These are phyloP conservation scores for Thamnophis sirtalis DNA, from an alignment of 2,113 vertebrate genomes.

Conservation along the genomic window DNA sequence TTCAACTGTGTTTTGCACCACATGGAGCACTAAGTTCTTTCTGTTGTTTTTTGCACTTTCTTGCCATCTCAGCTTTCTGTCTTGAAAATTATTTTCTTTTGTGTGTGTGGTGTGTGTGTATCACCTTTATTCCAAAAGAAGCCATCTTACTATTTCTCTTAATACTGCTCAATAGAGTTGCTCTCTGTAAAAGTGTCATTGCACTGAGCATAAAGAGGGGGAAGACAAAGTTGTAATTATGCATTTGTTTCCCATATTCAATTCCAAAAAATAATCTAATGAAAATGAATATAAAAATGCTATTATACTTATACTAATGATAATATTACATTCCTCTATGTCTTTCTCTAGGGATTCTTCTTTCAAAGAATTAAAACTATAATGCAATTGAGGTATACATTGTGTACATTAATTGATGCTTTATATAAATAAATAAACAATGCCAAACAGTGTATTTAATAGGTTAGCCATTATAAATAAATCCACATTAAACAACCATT, in stretches of 20 bases:
- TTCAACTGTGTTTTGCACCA: constrained; percentile 55
- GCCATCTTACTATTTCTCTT: constrained; percentile 60
- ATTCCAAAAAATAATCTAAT: constrained; percentile 41
- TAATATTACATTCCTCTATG: constrained; percentile 63
- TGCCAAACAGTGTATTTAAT: constrained; percentile 16
- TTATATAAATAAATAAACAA: constrained; percentile 13
- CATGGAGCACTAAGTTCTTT: constrained; percentile 43
- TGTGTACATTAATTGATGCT: background rate
- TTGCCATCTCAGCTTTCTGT: constrained; percentile 58
- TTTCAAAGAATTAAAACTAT: constrained; percentile 37
- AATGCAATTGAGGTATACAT: background rate
- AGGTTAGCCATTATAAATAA: background rate
- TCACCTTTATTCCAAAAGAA: constrained; percentile 66
- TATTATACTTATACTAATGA: constrained; percentile 39
- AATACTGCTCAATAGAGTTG: constrained; percentile 42
- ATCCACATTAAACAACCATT: background rate
- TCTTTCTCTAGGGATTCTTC: constrained; percentile 57
- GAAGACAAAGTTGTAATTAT: constrained; percentile 47
- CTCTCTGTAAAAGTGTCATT: constrained; percentile 53
- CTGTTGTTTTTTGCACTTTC: constrained; percentile 42
- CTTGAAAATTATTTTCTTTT: constrained; percentile 37
- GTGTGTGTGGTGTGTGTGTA: constrained; percentile 54
- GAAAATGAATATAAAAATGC: constrained; percentile 29
- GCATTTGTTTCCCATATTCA: constrained; percentile 44
- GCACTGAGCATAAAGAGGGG: constrained; percentile 56